A percentile compares a stretch with the other conserved stretches of the same genome.
These are phyloP conservation scores for Eospalax fontanierii DNA, from an alignment of 2,797 vertebrate species.

Conservation along the genomic window DNA sequence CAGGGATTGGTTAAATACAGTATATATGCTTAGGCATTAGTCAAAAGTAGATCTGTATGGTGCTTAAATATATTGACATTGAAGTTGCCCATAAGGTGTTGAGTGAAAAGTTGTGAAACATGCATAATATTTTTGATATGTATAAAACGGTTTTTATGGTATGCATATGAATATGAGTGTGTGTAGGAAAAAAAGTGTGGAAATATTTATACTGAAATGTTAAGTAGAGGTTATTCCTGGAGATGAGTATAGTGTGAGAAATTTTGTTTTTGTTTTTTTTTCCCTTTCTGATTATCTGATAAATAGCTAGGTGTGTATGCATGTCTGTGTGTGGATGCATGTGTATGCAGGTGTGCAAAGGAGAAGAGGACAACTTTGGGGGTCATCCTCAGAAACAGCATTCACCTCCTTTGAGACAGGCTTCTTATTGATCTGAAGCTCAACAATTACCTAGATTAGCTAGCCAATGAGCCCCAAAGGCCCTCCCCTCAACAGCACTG, in stretches of 20 bases:
- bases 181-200: background rate
- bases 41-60: background rate
- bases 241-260: background rate
- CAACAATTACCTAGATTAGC: background rate
- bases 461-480: background rate
- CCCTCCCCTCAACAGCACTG: background rate
- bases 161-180: background rate
- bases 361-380: background rate
- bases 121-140: background rate
- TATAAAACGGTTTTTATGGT: background rate
- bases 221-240: background rate
- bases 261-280: conserved; percentile 36
- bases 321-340: background rate
- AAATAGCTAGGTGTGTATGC: background rate
- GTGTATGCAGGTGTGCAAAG: too few species aligned
- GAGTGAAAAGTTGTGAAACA: conserved; percentile 47
- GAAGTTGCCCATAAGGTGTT: background rate
- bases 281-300: conserved; percentile 19
- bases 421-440: background rate
- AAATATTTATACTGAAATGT: background rate
- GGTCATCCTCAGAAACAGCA: background rate
- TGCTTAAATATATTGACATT: conserved; percentile 31
- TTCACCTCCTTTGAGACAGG: background rate
- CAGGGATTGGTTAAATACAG: conserved; percentile 33
- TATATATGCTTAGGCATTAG: conserved; percentile 17